Base-by-base conservation (phyloP, 2,888 invertebrate genomes). In the Oscheius sp. region DNA sequence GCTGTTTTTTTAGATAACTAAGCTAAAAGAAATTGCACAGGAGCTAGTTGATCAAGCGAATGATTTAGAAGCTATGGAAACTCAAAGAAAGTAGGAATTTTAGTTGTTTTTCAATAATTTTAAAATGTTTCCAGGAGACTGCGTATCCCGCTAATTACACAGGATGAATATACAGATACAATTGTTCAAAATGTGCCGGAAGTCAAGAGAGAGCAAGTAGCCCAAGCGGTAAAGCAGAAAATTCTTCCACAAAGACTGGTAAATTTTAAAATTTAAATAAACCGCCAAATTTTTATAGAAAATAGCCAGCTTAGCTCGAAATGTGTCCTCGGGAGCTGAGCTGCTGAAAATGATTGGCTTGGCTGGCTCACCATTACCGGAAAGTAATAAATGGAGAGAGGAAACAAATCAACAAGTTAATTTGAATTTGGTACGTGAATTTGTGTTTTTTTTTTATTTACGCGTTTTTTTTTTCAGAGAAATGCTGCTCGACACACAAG, bases 401-500 rank as follows among this genome's bases (percentile, higher is more conserved):
- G 52, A 66, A n/a, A 66, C 66, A 9, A 25, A 25, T 2, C n/a
- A 66, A 13, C 25, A 66, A 27, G 66, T 66, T 27, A 27, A 52
- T 16, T 12, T 5, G 2, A n/a, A 27, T 2, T 29, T 66, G 49
- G 66, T 66, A 12, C 23, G 66, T 41, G 1, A 27, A 2, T 21
- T 66, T 49, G 3, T 1, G 5, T n/a, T 6, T 43, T 21, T 21
- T 63, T 41, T 16, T 41, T 41, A 5, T 16, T 13, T 35, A 35
- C 3, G 5, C 35, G 35, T 6, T 9, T 21, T 6, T 43, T 35
- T 63, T 63, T 49, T 49, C 29, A 49, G 52, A 46, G 29, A 7
- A 61, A 45, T 41, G 61, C 61, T 16, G 43, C 43, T 23, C 13
- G 23, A 61, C 43, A 61, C 7, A 61, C 61, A n/a, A 16, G 41